These are phyloP conservation scores for Ictalurus punctatus DNA, from an alignment of 2,113 vertebrate species.

Conservation along the genomic window DNA sequence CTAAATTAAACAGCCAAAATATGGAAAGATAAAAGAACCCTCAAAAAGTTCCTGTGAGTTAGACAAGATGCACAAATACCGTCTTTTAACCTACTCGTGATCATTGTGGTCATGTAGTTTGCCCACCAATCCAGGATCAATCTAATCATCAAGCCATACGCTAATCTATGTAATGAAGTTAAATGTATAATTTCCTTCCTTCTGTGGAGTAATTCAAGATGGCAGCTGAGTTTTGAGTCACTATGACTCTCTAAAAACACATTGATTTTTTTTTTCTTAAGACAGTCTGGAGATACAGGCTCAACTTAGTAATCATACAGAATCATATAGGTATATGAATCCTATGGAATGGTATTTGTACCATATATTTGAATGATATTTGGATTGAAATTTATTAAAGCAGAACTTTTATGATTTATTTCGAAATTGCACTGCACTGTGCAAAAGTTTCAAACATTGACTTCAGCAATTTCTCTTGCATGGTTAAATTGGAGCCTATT, in stretches of 20 bases:
- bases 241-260: not conserved
- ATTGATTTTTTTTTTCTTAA: not conserved
- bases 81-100: not conserved
- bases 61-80: not conserved
- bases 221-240: not conserved
- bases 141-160: not conserved
- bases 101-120: not conserved
- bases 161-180: not conserved
- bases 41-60: not conserved
- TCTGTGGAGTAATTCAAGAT: not conserved
- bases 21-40: not conserved
- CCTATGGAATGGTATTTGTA: no score
- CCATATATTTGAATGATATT: no score
- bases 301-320: not conserved
- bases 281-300: no score
- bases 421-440: not conserved
- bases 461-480: constrained; percentile 51
- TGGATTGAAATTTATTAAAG: no score
- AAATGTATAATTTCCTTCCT: not conserved
- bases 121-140: not conserved
- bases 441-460: not conserved
- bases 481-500: constrained; percentile 48
- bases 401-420: not conserved
- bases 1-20: not conserved
- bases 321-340: not conserved